Conservation (phyloP, 1,140 invertebrate genomes). For the Zaprionus capensis region DNA sequence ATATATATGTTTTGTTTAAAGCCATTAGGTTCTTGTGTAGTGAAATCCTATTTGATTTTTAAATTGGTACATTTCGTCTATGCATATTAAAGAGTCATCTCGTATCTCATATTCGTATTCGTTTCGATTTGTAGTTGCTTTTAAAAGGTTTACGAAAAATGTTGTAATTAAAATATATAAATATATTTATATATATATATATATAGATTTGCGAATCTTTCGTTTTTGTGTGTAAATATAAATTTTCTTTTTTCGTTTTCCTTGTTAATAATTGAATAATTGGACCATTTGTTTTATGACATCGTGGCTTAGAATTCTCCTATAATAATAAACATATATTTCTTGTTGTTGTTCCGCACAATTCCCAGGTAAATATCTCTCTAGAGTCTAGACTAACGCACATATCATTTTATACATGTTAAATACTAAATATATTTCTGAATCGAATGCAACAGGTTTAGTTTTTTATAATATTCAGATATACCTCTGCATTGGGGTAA, state of each 20-base stretch:
- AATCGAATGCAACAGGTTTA: conserved; percentile 65
- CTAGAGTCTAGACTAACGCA: conserved; percentile 44
- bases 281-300: conserved; percentile 81
- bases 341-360: conserved; percentile 67
- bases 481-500: conserved; percentile 20
- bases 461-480: conserved; percentile 20
- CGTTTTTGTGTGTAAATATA: conserved; percentile 52
- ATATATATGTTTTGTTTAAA: conserved; percentile 59
- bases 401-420: conserved; percentile 56
- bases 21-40: conserved; percentile 68
- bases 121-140: conserved; percentile 42
- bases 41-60: conserved; percentile 69
- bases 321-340: conserved; percentile 57
- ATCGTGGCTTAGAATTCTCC: conserved; percentile 66
- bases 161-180: conserved; percentile 73
- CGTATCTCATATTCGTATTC: conserved; percentile 6
- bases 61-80: conserved; percentile 68
- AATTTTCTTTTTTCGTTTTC: conserved; percentile 46
- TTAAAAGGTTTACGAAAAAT: conserved; percentile 66
- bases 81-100: conserved; percentile 29
- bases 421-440: conserved; percentile 51
- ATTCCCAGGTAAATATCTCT: conserved; percentile 71
- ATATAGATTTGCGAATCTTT: conserved; percentile 49
- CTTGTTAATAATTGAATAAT: conserved; percentile 78
- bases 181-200: conserved; percentile 58